Evolutionary conservation across 1,140 invertebrate genomes (phyloP).

Genomic region (Cyrtorhinus lividipennis): DNA sequence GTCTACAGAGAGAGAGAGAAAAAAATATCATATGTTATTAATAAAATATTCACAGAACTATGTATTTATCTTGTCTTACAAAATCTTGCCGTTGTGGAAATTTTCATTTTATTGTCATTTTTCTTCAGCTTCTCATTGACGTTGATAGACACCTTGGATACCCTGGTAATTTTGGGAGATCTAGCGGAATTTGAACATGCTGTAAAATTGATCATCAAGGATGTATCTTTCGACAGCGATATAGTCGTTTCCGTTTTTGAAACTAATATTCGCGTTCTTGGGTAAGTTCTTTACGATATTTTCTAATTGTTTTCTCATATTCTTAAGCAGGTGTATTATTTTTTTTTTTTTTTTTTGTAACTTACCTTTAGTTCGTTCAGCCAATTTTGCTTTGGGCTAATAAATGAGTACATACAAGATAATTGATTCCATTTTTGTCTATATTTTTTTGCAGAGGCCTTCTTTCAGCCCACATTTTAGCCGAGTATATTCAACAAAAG

Average conservation of each 20-base stretch:
- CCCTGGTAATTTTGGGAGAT: conserved; percentile 80
- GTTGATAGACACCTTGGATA: conserved; percentile 86
- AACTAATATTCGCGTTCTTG: conserved; percentile 92
- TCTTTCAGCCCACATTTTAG: conserved; percentile 82
- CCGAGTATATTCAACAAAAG: conserved; percentile 62
- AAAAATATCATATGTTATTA: too few species aligned
- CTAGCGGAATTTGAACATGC: conserved; percentile 88
- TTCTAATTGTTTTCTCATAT: not conserved
- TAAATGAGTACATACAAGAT: too few species aligned
- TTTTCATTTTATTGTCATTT: too few species aligned
- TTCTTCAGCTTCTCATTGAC: conserved; percentile 93
- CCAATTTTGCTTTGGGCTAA: too few species aligned
- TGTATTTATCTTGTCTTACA: too few species aligned
- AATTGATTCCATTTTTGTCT: too few species aligned
- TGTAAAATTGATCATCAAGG: conserved; percentile 66
- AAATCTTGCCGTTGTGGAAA: too few species aligned
- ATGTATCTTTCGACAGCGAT: conserved; percentile 86
- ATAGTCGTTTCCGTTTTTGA: conserved; percentile 96
- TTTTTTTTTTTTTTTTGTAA: conserved; percentile 14
- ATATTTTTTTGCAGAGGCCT: conserved; percentile 53
- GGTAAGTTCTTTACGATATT: conserved; percentile 42
- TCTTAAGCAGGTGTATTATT: conserved; percentile 7
- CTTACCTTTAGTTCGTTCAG: too few species aligned
- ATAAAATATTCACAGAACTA: too few species aligned
- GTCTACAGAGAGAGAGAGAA: too few species aligned